Conservation (phyloP, 2,797 vertebrate species). For the Percopsis omiscomaycus region DNA sequence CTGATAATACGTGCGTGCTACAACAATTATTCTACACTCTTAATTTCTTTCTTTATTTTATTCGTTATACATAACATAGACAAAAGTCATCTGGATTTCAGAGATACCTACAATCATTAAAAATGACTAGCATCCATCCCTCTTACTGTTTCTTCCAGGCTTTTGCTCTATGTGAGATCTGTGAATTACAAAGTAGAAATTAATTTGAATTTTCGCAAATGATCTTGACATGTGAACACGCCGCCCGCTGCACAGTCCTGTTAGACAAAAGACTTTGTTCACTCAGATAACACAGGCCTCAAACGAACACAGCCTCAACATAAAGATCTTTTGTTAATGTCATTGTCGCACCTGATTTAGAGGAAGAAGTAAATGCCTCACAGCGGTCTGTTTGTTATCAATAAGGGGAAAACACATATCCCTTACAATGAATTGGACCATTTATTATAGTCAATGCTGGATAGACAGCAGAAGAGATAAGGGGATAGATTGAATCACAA, state of each 20-base stretch:
- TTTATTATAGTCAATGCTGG: slow-evolving; percentile 43
- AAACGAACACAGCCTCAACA: not conserved
- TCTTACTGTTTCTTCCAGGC: not conserved
- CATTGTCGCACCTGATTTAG: slow-evolving; percentile 18
- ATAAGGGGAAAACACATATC: slow-evolving; percentile 32
- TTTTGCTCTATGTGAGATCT: not conserved
- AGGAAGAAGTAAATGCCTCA: slow-evolving; percentile 37
- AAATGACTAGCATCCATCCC: not conserved
- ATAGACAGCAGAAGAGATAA: slow-evolving; percentile 54
- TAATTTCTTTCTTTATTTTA: not conserved
- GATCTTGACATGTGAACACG: not conserved
- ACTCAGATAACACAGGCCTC: slow-evolving; percentile 14
- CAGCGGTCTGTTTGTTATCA: slow-evolving; percentile 33
- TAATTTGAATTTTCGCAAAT: slow-evolving; percentile 51
- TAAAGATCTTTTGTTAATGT: slow-evolving; percentile 29
- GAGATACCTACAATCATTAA: not conserved
- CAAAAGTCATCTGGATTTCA: not conserved
- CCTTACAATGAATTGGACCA: slow-evolving; percentile 26
- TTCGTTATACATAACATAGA: not conserved
- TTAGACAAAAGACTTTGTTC: slow-evolving; percentile 32
- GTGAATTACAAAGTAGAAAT: not conserved
- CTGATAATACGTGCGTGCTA: too few relatives aligned
- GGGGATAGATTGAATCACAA: slow-evolving; percentile 61
- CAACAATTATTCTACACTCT: not conserved
- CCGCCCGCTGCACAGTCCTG: slow-evolving; percentile 5